Evolutionary conservation across 2,888 invertebrate genomes (phyloP), one percentile per base, ranked within the genome.

Genomic region (Lycia hirtaria): DNA sequence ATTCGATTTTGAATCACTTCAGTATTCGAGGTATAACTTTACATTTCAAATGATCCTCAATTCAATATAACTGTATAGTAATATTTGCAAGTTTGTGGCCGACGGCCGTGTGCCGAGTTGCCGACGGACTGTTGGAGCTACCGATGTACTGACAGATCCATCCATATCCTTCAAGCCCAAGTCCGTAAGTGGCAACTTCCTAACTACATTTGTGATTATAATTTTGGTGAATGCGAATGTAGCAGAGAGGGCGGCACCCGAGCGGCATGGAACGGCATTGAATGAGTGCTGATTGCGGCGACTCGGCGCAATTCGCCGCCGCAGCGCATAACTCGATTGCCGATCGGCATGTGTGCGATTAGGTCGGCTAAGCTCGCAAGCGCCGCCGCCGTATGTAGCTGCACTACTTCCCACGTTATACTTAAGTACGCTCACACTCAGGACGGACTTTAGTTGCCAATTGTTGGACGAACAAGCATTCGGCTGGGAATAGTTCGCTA

Each of bases 231-330:
- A 64, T 64, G 68, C 66, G 65, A 65, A 65, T 64, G 65, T 47
- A 56, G 53, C 64, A 20, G 26, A 19, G 57, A 26, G 54, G 30
- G 33, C 47, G 61, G 44, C 55, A 38, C 15, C 40, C 12, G 37
- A 40, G 35, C 38, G 48, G 41, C 24, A 38, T 35, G 43, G 51
- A 40, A 17, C 49, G 54, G 55, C 56, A 53, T 66, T 78, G 76
- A 77, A 80, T 76, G 75, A 58, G 70, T 67, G 65, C 72, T 78
- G 79, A 78, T 79, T 78, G 75, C 75, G 67, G 62, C 56, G 61
- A 55, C 56, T 58, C 60, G 62, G 65, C 62, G 58, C 55, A 57
- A 49, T 60, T 66, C 56, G 45, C 55, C 66, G 45, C 55, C 66
- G 58, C 67, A 58, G 50, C 69, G 53, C 63, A 68, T 69, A 70